Base-by-base conservation (phyloP, 2,797 vertebrate species). In the Lacerta agilis region DNA sequence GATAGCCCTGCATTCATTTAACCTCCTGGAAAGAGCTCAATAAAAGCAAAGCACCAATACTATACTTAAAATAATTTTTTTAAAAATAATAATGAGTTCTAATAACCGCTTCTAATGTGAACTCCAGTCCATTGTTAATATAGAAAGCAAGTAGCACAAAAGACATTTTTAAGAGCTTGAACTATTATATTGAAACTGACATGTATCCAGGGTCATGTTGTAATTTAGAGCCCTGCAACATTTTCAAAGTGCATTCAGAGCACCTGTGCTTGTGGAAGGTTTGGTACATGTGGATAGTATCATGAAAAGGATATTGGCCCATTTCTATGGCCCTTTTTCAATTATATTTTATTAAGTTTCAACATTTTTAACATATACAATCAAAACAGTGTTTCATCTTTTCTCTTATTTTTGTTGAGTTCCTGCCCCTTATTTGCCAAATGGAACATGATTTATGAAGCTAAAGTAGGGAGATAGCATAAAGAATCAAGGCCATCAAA, bases 21-120 rank as follows among this genome's bases (percentile, higher is more conserved):
- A 73, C 69, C 45, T 73, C 36, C 36, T 61, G 79, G n/a, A 83
- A 72, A 83, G 9, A 72, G 33, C 75, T 86, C 36, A 8, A 15
- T 87, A 27, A 61, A 87, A 87, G 38, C 27, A 38, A 73, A 73
- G 49, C 36, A 75, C 86, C 79, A 87, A 81, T 81, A 73, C 69
- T 29, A 64, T 18, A 87, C 11, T 73, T 61, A 43, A 5, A 43
- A 27, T 7, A 73, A 58, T 72, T 58, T 64, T 87, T 73, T 55
- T 15, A 1, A n/a, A n/a, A n/a, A 87, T 72, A 86, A 86, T 79
- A 73, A 25, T 81, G 67, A 64, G 73, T 81, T 73, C 38, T 81
- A 75, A 33, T 75, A 75, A 81, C 36, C 23, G 29, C 15, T 45
- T 43, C 18, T 81, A 43, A 64, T n/a, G 33, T 73, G 33, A 80